Percentiles rank a stretch among this genome's conserved stretches.
Evolutionary conservation across 2,888 invertebrate genomes (phyloP).

Genomic region (Mechanitis messenoides): DNA sequence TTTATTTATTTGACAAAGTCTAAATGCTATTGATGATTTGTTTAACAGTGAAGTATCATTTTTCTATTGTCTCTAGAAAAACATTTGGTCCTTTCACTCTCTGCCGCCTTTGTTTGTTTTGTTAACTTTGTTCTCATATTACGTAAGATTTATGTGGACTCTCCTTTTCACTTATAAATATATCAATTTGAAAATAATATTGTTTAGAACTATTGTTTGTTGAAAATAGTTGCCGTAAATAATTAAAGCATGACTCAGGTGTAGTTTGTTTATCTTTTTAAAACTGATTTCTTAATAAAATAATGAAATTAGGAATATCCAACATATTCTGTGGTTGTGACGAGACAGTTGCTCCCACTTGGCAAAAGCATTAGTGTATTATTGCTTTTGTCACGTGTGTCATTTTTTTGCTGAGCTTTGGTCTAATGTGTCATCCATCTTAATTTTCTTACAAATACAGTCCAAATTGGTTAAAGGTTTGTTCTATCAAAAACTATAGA

Average conservation of each 20-base stretch:
- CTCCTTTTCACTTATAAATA: constrained; percentile 5
- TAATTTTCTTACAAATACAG: constrained; percentile 58
- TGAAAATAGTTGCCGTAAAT: too few relatives aligned
- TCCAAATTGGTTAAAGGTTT: constrained; percentile 7
- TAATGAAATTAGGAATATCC: constrained; percentile 23
- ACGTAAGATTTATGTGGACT: constrained; percentile 38
- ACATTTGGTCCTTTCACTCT: constrained; percentile 45
- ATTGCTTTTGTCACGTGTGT: constrained; percentile 53
- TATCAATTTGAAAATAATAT: neutral
- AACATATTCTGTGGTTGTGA: constrained; percentile 24
- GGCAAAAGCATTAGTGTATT: constrained; percentile 53
- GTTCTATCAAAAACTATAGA: neutral
- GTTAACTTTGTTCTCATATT: constrained; percentile 35
- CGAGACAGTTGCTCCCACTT: constrained; percentile 33
- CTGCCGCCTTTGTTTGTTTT: constrained; percentile 45
- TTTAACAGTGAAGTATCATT: constrained; percentile 50
- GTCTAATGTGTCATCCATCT: constrained; percentile 53
- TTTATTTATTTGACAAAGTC: constrained; percentile 39
- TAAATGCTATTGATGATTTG: constrained; percentile 42
- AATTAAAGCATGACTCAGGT: too few relatives aligned
- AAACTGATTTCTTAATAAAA: too few relatives aligned
- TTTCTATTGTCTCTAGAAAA: constrained; percentile 53
- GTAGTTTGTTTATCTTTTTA: too few relatives aligned
- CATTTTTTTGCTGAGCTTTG: constrained; percentile 53
- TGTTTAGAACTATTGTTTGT: too few relatives aligned